Conservation (phyloP, 2,888 invertebrate genomes). For the Drosophila subsilvestris region DNA sequence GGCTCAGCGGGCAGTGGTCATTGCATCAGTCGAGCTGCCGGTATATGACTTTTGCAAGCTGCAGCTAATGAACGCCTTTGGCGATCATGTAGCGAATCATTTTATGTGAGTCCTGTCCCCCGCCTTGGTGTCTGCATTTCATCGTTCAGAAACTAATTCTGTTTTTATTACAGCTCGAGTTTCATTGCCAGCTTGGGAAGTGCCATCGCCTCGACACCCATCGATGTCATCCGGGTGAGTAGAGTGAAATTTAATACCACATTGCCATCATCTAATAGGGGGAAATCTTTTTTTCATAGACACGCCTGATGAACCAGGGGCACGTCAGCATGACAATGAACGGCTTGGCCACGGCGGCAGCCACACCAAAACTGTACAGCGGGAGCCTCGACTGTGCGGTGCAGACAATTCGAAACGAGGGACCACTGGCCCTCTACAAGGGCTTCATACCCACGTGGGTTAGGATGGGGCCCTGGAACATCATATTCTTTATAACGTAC, state of each 20-base stretch:
- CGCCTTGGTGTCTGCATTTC: too few relatives aligned
- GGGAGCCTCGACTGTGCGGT: slow-evolving; percentile 93
- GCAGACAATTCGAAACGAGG: slow-evolving; percentile 94
- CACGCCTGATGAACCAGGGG: slow-evolving; percentile 97
- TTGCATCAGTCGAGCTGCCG: slow-evolving; percentile 97
- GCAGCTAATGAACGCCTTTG: slow-evolving; percentile 88
- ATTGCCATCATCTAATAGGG: neutral
- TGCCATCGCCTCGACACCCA: slow-evolving; percentile 96
- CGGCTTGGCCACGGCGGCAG: slow-evolving; percentile 81
- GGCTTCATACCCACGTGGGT: slow-evolving; percentile 98
- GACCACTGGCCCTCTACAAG: slow-evolving; percentile 94
- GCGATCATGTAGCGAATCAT: slow-evolving; percentile 93
- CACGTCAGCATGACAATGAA: slow-evolving; percentile 85
- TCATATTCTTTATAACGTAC: slow-evolving; percentile 97
- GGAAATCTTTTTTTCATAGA: slow-evolving; percentile 86
- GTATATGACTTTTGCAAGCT: slow-evolving; percentile 96
- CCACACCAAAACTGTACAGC: slow-evolving; percentile 87
- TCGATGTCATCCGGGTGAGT: slow-evolving; percentile 95
- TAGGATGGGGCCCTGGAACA: slow-evolving; percentile 98
- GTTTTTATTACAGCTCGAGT: slow-evolving; percentile 88
- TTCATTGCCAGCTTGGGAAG: slow-evolving; percentile 96
- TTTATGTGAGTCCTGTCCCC: slow-evolving; percentile 87
- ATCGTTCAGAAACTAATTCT: neutral
- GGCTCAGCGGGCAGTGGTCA: slow-evolving; percentile 95
- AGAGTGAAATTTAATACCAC: neutral